Base-by-base conservation (phyloP, 2,797 vertebrate species). In the Anisognathus igniventris region DNA sequence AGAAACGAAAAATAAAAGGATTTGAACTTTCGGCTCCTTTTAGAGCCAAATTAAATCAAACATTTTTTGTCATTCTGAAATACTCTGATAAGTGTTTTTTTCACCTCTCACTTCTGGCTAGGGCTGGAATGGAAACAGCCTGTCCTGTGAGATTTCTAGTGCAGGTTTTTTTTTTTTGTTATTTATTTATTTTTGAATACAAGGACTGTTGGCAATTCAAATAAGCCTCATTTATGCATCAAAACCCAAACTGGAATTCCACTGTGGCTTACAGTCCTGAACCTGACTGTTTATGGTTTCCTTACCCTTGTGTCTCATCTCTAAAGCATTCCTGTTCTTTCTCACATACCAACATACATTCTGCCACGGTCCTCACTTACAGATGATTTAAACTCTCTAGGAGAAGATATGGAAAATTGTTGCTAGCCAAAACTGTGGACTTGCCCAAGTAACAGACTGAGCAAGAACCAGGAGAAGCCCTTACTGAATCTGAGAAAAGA, bases 41-140 rank as follows among this genome's bases (percentile, higher is more conserved):
- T 65, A 74, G 9, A 93, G n/a, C 10, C 48, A 71, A 90, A 92
- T 85, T 75, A 82, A 88, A 85, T 79, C 42, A 89, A 85, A 86
- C 39, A 39, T 90, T 92, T 88, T 87, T 68, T 88, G 40, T 90
- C 12, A 7, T 82, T 94, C 76, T 83, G 58, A 92, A 94, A 89
- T 94, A 53, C 19, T 91, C 77, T 5, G 67, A 76, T 86, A 94
- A 92, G 30, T 89, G 24, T 0, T 89, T 79, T 82, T 88, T 90
- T 79, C 61, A 42, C 74, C 37, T 88, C 74, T 94, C 51, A 64
- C 40, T 93, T 82, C 60, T 91, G 93, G 53, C 77, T 77, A 35
- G 19, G 8, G 6, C 57, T 85, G 48, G 48, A 92, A 75, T 70
- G 53, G 35, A 93, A 95, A 77, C 45, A 88, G 45, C 25, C 37